A percentile compares a stretch with the other conserved stretches of the same genome.
Evolutionary conservation across 1,140 invertebrate genomes (phyloP).

Genomic region (Heliothis subflexa): DNA sequence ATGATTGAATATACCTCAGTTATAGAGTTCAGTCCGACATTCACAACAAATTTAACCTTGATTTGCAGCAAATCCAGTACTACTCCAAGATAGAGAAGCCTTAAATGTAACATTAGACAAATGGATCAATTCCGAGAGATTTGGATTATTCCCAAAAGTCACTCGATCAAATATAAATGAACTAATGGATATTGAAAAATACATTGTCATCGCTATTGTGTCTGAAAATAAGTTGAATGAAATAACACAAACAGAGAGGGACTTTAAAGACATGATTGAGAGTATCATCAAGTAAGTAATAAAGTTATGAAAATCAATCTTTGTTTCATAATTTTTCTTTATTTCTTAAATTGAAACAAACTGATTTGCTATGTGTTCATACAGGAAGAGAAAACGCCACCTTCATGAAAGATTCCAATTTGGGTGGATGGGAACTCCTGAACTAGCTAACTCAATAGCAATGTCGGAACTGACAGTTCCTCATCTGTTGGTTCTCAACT

Average conservation of each 20-base stretch:
- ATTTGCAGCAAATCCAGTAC: slow-evolving; percentile 79
- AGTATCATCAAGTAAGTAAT: slow-evolving; percentile 88
- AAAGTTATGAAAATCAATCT: background rate
- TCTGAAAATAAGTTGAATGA: slow-evolving; percentile 95
- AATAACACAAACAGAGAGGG: slow-evolving; percentile 92
- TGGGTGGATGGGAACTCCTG: slow-evolving; percentile 95
- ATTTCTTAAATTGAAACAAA: background rate
- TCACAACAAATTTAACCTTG: slow-evolving; percentile 4
- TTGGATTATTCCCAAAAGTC: slow-evolving; percentile 95
- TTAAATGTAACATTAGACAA: slow-evolving; percentile 91
- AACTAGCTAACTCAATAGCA: slow-evolving; percentile 96
- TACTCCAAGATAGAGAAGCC: slow-evolving; percentile 83
- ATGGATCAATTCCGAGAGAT: slow-evolving; percentile 97
- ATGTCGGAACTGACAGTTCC: slow-evolving; percentile 94
- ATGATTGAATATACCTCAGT: no score
- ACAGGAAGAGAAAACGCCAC: slow-evolving; percentile 90
- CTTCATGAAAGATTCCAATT: slow-evolving; percentile 96
- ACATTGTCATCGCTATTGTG: slow-evolving; percentile 94
- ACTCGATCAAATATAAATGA: slow-evolving; percentile 94
- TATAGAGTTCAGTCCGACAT: background rate
- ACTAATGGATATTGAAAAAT: slow-evolving; percentile 94
- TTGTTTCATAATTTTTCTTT: background rate
- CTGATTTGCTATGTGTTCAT: slow-evolving; percentile 13
- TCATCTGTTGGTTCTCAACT: slow-evolving; percentile 95
- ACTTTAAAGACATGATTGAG: slow-evolving; percentile 95